A percentile compares a stretch with the other conserved stretches of the same genome.
Evolutionary conservation across 23 tunicate genomes (phyloP).

Genomic region (Diplosoma virens): DNA sequence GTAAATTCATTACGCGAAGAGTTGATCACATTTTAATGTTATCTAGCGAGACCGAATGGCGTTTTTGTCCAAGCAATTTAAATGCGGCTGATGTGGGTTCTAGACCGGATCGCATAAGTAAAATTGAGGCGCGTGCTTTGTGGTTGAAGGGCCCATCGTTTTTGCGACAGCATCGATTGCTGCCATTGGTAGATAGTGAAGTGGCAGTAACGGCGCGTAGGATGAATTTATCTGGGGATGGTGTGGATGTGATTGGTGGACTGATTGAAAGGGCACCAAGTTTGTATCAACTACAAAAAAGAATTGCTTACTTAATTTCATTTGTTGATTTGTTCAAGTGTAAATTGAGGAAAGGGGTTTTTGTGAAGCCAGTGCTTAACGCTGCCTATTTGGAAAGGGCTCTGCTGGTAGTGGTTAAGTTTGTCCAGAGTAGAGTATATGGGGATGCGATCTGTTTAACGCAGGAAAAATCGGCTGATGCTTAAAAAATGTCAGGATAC

Average conservation of each 20-base stretch:
- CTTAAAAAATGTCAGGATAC: too few species aligned
- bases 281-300: background rate
- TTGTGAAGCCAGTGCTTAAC: background rate
- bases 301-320: constrained; percentile 6
- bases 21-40: background rate
- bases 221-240: background rate
- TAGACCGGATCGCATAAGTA: too few species aligned
- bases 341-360: background rate
- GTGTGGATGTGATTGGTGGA: background rate
- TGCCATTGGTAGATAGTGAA: too few species aligned
- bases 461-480: background rate
- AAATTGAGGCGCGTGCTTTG: background rate
- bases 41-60: background rate
- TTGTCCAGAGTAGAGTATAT: background rate
- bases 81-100: constrained; percentile 11
- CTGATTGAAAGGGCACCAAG: constrained; percentile 7
- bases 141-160: constrained; percentile 16
- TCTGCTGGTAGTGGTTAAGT: background rate
- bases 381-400: background rate
- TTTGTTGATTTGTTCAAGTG: background rate
- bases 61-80: background rate
- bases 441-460: background rate
- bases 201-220: background rate
- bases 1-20: background rate
- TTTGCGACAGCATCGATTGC: too few species aligned